Conservation (phyloP, 2,113 vertebrate species). For the Equus quagga region DNA sequence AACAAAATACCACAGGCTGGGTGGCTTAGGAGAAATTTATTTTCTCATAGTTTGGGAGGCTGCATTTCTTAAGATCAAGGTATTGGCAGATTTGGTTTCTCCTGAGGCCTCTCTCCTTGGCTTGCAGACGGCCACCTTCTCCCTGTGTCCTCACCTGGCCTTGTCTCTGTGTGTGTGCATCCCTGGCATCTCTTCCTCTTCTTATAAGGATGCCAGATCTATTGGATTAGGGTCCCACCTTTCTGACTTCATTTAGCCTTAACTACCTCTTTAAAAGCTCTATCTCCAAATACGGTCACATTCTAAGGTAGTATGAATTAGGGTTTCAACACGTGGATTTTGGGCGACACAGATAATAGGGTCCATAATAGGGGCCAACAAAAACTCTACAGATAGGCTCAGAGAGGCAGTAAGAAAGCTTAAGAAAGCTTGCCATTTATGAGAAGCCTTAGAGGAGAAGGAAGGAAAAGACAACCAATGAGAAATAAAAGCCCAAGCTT, state of each 20-base stretch:
- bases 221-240: neutral
- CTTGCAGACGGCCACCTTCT: neutral
- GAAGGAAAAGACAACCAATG: neutral
- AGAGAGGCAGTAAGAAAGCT: neutral
- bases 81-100: neutral
- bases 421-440: neutral
- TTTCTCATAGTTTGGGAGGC: neutral
- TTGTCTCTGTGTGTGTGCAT: neutral
- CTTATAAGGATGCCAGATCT: no score
- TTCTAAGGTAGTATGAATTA: neutral
- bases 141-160: neutral
- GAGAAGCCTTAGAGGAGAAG: neutral
- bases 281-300: neutral
- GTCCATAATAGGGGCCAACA: neutral
- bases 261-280: neutral
- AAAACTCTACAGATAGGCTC: neutral
- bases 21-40: neutral
- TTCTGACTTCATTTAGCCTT: neutral
- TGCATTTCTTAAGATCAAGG: neutral
- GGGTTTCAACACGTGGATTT: neutral
- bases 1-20: neutral
- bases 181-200: neutral
- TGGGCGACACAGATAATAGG: neutral
- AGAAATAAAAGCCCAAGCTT: neutral
- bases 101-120: neutral